Conservation (phyloP, 1,140 invertebrate genomes). For the Pantala flavescens region DNA sequence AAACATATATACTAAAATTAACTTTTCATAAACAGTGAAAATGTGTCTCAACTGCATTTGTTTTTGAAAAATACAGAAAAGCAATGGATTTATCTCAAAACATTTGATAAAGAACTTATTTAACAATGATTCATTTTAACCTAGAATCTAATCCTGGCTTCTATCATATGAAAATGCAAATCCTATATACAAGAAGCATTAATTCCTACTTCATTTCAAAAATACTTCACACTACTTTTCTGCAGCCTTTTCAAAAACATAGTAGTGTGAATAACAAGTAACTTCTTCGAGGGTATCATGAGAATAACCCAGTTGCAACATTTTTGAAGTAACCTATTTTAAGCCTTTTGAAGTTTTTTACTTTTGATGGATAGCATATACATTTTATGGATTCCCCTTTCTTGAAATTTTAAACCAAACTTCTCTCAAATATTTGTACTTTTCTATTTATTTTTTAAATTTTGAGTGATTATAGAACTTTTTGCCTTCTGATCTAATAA, state of each 20-base stretch:
- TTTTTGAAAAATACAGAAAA: neutral
- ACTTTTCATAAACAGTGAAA: too few species aligned
- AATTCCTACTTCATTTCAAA: constrained; percentile 3
- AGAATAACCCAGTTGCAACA: neutral
- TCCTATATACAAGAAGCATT: neutral
- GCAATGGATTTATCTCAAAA: neutral
- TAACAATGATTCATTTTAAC: neutral
- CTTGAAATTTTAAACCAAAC: neutral
- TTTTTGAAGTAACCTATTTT: neutral
- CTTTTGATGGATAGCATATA: neutral
- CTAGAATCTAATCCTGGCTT: neutral
- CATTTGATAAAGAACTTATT: neutral
- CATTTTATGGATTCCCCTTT: neutral
- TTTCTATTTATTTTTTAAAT: neutral
- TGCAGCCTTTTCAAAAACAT: neutral
- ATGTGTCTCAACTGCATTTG: neutral
- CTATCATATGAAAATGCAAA: constrained; percentile 10
- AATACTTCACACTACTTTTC: constrained; percentile 2
- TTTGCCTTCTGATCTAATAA: neutral
- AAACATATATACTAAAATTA: too few species aligned
- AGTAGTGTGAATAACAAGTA: constrained; percentile 7
- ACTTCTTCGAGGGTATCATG: neutral
- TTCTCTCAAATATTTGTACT: neutral
- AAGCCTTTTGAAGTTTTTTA: neutral
- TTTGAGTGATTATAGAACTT: neutral